Evolutionary conservation across 2,797 vertebrate genomes (phyloP), one percentile per base, ranked within the genome.

Genomic region (Gadopsis marmoratus): DNA sequence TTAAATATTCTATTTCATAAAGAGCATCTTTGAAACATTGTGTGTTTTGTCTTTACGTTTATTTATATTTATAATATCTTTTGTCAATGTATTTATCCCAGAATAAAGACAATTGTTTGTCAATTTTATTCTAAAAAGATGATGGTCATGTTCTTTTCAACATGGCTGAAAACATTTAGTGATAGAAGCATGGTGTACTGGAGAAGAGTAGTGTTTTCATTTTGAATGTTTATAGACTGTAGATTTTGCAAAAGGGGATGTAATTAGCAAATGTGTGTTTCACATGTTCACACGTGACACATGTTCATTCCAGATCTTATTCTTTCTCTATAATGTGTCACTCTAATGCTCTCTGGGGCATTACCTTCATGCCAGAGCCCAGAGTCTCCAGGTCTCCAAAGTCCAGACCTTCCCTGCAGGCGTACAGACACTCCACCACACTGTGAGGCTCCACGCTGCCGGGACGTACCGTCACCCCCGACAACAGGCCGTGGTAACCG

Each of bases 311-410:
- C 23, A 55, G 13, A 39, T 61, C 7, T 21, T 19, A 54, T 23
- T 26, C 16, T 71, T 13, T 69, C 12, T 59, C 39, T 16, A 0
- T 53, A 16, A 59, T 14, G 6, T 31, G 45, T 4, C 48, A 3
- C 14, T n/a, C 14, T 39, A 5, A 9, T 6, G 17, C 26, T 55
- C 29, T 29, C 37, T 68, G 41, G 48, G 63, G 35, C 9, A 1
- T 88, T 95, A 98, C 98, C 98, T 99, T 99, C 98, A 99, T 99
- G 91, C 98, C 98, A 82, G 98, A 99, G 83, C 98, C 98, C 90
- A 99, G 94, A 83, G 97, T 99, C 95, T 99, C 98, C 90, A 99
- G 96, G 95, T 99, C 98, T 86, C 97, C 98, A 65, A 99, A 99
- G 94, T 99, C 98, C 89, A 99, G 95, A 61, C 98, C 98, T 94